Conservation (phyloP, 2,888 invertebrate species). For the Theretra japonica region DNA sequence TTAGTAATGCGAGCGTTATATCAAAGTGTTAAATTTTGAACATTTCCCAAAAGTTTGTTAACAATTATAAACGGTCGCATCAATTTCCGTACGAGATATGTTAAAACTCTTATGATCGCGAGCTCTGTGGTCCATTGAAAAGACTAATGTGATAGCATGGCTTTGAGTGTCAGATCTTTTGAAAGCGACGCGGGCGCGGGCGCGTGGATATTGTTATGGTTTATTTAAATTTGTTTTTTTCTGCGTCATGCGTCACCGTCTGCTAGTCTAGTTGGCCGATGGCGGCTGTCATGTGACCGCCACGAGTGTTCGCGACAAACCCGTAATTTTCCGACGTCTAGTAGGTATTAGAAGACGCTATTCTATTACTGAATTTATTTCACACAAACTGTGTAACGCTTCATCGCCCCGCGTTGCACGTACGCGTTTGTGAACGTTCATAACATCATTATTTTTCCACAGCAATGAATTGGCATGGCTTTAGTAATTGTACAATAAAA, state of each 20-base stretch:
- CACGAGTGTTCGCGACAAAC: conserved; percentile 46
- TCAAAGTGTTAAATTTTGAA: conserved; percentile 38
- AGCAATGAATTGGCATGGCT: conserved; percentile 25
- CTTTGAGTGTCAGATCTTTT: conserved; percentile 48
- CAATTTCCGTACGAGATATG: conserved; percentile 44
- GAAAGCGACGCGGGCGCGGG: conserved; percentile 57
- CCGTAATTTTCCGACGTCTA: conserved; percentile 64
- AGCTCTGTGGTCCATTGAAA: conserved; percentile 61
- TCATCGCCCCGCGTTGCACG: not conserved
- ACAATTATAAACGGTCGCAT: conserved; percentile 45
- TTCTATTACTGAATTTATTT: conserved; percentile 30
- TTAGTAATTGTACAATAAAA: conserved; percentile 30
- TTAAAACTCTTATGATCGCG: conserved; percentile 54
- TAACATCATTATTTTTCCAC: conserved; percentile 29
- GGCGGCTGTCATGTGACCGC: conserved; percentile 71
- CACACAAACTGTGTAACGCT: conserved; percentile 18
- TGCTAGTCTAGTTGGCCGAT: conserved; percentile 64
- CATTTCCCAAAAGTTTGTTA: conserved; percentile 46
- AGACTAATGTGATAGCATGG: conserved; percentile 54
- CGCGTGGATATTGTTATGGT: conserved; percentile 66
- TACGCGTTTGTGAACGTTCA: conserved; percentile 20
- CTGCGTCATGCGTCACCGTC: conserved; percentile 64
- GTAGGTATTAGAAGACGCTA: conserved; percentile 26
- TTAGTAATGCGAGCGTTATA: not conserved
- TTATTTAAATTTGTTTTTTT: conserved; percentile 72